phyloP scores from a whole-genome alignment of 2,113 vertebrate genomes.

The Pionites leucogaster region DNA sequence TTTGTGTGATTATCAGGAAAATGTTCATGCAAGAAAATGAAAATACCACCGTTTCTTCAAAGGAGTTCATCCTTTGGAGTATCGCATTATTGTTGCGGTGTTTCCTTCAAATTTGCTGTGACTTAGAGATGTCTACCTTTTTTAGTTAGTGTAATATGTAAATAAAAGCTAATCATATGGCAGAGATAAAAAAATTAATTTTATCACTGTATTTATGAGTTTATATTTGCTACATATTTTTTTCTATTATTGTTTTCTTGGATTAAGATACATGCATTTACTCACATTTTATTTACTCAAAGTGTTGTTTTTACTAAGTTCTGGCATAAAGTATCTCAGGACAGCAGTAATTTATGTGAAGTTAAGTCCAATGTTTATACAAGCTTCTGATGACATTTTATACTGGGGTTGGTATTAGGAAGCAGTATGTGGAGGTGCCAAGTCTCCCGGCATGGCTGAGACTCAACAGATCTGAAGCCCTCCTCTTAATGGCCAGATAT shows the following conservation, averaged over 20 bases:
- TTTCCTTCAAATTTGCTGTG: slow-evolving; percentile 45
- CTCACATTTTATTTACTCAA: slow-evolving; percentile 77
- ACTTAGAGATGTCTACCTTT: slow-evolving; percentile 33
- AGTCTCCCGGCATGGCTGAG: slow-evolving; percentile 75
- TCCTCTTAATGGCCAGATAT: slow-evolving; percentile 77
- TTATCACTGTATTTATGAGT: slow-evolving; percentile 71
- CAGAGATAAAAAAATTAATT: slow-evolving; percentile 62
- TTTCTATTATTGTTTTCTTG: slow-evolving; percentile 67
- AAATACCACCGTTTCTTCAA: slow-evolving; percentile 3
- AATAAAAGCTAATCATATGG: slow-evolving; percentile 48
- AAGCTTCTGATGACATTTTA: slow-evolving; percentile 85
- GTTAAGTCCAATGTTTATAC: slow-evolving; percentile 84
- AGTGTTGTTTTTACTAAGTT: slow-evolving; percentile 79
- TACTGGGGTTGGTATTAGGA: slow-evolving; percentile 79
- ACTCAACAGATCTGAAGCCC: slow-evolving; percentile 74
- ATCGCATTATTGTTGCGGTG: neutral
- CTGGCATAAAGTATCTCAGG: slow-evolving; percentile 77
- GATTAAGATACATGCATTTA: slow-evolving; percentile 75
- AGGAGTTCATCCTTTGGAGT: neutral
- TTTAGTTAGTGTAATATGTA: neutral
- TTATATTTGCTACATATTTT: slow-evolving; percentile 63
- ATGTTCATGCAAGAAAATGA: neutral
- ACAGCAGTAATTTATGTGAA: slow-evolving; percentile 83
- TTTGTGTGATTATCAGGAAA: slow-evolving; percentile 30
- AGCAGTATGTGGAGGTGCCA: slow-evolving; percentile 78